Conservation (phyloP, 2,113 vertebrate species). For the Hystrix brachyura region DNA sequence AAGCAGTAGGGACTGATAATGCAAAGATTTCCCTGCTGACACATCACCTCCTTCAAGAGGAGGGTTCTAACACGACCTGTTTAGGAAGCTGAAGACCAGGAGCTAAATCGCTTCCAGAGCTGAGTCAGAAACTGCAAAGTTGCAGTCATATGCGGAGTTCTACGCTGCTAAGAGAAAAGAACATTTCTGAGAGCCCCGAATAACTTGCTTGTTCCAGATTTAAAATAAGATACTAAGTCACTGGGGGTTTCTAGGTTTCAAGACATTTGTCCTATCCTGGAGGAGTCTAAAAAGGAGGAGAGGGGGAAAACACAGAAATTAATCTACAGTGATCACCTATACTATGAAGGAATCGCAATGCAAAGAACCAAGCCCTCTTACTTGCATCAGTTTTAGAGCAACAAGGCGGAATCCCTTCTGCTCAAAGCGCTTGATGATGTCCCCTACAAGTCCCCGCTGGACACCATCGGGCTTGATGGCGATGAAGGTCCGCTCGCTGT, state of each 20-base stretch:
- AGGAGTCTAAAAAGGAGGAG: neutral
- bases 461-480: constrained; percentile 96
- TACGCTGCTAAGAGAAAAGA: neutral
- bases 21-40: constrained; percentile 13
- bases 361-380: constrained; percentile 46
- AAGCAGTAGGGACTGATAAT: neutral
- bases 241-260: neutral
- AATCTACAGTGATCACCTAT: neutral
- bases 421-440: constrained; percentile 94
- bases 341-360: neutral
- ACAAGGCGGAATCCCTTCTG: constrained; percentile 93
- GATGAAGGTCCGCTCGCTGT: constrained; percentile 93
- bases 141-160: neutral
- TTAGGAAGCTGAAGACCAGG: constrained; percentile 22
- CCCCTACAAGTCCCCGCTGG: constrained; percentile 93
- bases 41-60: neutral
- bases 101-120: neutral
- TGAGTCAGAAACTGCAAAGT: constrained; percentile 35
- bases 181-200: neutral
- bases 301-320: neutral
- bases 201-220: neutral
- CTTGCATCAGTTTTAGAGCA: constrained; percentile 91
- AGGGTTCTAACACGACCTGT: constrained; percentile 40
- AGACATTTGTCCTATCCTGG: neutral
- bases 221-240: neutral